Evolutionary conservation across 2,797 vertebrate genomes (phyloP).

Genomic region (Phalanger gymnotis): DNA sequence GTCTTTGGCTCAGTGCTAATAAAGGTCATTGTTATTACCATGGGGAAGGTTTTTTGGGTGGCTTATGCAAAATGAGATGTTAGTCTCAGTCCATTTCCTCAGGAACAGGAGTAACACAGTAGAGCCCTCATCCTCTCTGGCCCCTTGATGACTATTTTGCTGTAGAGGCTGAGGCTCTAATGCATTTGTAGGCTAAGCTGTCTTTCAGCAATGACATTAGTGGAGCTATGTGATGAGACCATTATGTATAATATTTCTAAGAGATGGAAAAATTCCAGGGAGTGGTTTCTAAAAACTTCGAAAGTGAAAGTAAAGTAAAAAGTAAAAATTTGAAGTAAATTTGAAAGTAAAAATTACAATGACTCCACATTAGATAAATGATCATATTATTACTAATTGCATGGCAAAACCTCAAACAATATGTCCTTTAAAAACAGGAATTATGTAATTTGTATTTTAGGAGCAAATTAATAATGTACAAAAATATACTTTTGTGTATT

Average conservation of each 20-base stretch:
- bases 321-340: neutral
- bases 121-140: neutral
- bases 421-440: neutral
- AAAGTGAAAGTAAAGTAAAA: too few species aligned
- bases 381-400: neutral
- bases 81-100: neutral
- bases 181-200: neutral
- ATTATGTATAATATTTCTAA: neutral
- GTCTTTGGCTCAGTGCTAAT: neutral
- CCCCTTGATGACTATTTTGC: neutral
- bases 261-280: neutral
- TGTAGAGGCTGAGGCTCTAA: neutral
- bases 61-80: neutral
- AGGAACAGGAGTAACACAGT: neutral
- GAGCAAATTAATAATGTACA: neutral
- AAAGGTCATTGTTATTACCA: neutral
- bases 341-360: conserved; percentile 28
- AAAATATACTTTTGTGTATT: neutral
- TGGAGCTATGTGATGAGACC: neutral
- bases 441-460: neutral
- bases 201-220: neutral
- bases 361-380: neutral
- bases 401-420: neutral
- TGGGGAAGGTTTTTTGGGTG: neutral
- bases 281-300: neutral